Percentiles rank a stretch among this genome's conserved stretches.
These are phyloP conservation scores for Copidosoma floridanum DNA, from an alignment of 1,140 invertebrate genomes.

Conservation along the genomic window DNA sequence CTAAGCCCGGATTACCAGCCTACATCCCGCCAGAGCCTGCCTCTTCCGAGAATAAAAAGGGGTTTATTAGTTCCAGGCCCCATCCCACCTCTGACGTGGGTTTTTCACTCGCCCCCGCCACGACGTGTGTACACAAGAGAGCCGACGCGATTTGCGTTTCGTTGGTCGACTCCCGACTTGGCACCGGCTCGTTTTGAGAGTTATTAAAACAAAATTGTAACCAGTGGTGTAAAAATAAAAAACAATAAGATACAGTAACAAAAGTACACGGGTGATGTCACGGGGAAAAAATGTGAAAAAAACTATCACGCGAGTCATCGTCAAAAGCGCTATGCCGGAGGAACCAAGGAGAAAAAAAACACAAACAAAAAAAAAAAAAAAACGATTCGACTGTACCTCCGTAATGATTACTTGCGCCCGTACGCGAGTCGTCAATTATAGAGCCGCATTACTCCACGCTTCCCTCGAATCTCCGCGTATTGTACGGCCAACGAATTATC, in stretches of 20 bases:
- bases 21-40: slow-evolving; percentile 30
- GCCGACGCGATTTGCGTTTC: too few relatives aligned
- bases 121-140: too few relatives aligned
- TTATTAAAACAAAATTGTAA: too few relatives aligned
- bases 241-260: neutral
- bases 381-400: neutral
- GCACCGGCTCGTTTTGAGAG: too few relatives aligned
- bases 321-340: neutral
- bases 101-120: neutral
- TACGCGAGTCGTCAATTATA: slow-evolving; percentile 13
- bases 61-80: slow-evolving; percentile 33
- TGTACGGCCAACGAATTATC: too few relatives aligned
- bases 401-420: neutral
- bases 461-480: too few relatives aligned
- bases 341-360: neutral
- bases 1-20: slow-evolving; percentile 34
- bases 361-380: neutral
- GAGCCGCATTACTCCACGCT: neutral
- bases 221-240: too few relatives aligned
- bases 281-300: too few relatives aligned
- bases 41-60: slow-evolving; percentile 30
- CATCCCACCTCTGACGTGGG: neutral
- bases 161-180: too few relatives aligned
- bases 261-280: neutral
- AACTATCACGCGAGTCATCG: neutral